Evolutionary conservation across 2,797 vertebrate genomes (phyloP).

Genomic region (Varecia variegata): DNA sequence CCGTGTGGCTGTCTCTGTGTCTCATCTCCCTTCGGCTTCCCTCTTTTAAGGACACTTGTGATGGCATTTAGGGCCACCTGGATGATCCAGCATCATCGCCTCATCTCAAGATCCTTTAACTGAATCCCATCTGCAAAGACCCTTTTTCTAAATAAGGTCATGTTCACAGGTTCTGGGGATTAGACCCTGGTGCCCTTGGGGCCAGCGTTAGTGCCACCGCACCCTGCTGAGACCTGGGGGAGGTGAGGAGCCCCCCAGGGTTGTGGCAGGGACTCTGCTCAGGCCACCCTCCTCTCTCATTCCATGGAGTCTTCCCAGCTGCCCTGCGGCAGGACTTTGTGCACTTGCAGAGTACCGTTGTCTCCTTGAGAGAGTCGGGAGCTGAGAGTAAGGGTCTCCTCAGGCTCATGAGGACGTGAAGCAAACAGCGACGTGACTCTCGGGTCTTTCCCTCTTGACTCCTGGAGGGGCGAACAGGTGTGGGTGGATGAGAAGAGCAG

Average conservation of each 20-base stretch:
- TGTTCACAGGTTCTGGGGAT: neutral
- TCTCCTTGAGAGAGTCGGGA: neutral
- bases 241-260: neutral
- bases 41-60: neutral
- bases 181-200: neutral
- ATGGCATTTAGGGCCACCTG: neutral
- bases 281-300: neutral
- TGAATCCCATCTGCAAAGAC: neutral
- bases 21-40: neutral
- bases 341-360: no score
- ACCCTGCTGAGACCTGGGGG: neutral
- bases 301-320: neutral
- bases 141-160: neutral
- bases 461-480: neutral
- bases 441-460: rapidly evolving
- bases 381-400: rapidly evolving
- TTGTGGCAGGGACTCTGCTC: neutral
- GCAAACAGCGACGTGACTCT: rapidly evolving
- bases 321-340: rapidly evolving
- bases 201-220: neutral
- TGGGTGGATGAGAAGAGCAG: neutral
- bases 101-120: neutral
- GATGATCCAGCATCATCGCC: neutral
- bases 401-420: neutral
- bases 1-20: neutral